A percentile compares a stretch with the other conserved stretches of the same genome.
These are phyloP conservation scores for Copidosoma floridanum DNA, from an alignment of 1,140 invertebrate species.

Conservation along the genomic window DNA sequence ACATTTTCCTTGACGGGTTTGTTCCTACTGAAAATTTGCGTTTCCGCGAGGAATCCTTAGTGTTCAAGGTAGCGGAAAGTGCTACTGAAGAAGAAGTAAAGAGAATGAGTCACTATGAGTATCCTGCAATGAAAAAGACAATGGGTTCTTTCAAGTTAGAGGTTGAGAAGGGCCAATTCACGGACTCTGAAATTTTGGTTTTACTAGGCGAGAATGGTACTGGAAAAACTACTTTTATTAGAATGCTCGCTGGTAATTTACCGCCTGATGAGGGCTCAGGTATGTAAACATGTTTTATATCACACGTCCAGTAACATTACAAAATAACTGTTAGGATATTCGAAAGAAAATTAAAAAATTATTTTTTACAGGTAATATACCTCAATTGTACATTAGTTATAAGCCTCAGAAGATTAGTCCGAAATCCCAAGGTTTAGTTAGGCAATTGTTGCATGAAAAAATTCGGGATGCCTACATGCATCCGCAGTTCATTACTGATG, in stretches of 20 bases:
- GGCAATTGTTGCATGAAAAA: constrained; percentile 90
- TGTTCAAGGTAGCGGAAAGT: constrained; percentile 98
- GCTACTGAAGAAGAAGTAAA: constrained; percentile 97
- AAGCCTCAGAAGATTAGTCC: constrained; percentile 99
- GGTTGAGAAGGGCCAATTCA: constrained; percentile 91
- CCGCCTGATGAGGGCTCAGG: constrained; percentile 84
- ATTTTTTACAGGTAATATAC: constrained; percentile 68
- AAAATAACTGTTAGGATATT: no score
- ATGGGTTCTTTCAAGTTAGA: constrained; percentile 82
- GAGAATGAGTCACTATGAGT: constrained; percentile 93
- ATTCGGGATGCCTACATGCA: constrained; percentile 96
- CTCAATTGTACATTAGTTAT: constrained; percentile 96
- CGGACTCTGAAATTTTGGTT: constrained; percentile 99
- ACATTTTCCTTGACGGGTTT: constrained; percentile 99
- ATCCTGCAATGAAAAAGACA: constrained; percentile 83
- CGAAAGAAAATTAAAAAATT: constrained; percentile 8
- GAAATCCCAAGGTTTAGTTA: constrained; percentile 91
- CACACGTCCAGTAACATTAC: no score
- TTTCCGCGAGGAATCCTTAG: constrained; percentile 93
- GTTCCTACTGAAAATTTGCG: constrained; percentile 99
- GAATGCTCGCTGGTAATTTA: constrained; percentile 95
- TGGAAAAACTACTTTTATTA: constrained; percentile 98
- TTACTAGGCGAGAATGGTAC: constrained; percentile 99
- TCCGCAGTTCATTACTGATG: constrained; percentile 97
- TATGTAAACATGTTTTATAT: no score